These are phyloP conservation scores for Serinus canaria DNA, from an alignment of 2,113 vertebrate genomes.

Conservation along the genomic window DNA sequence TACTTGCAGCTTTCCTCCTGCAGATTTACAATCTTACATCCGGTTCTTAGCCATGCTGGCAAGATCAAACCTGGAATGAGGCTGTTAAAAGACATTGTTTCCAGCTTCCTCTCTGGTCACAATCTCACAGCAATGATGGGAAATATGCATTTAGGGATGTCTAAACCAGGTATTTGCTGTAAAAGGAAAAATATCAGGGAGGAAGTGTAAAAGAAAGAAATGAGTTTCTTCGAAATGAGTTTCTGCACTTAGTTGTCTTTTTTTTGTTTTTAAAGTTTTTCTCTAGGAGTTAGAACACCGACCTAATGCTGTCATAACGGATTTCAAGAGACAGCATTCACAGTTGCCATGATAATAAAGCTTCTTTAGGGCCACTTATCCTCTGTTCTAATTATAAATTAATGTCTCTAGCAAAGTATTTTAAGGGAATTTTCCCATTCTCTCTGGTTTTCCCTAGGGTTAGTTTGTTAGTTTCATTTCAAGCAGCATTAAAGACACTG, in stretches of 20 bases:
- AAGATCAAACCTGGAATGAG: background rate
- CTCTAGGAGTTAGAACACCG: background rate
- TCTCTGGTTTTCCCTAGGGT: background rate
- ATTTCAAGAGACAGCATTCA: background rate
- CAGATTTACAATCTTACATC: background rate
- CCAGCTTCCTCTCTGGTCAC: background rate
- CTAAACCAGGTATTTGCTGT: background rate
- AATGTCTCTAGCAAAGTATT: background rate
- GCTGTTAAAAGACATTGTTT: background rate
- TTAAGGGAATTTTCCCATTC: background rate
- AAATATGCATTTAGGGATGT: background rate
- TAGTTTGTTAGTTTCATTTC: background rate
- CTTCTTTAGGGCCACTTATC: background rate
- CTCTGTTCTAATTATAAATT: background rate
- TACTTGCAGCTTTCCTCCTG: background rate
- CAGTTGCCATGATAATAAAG: background rate
- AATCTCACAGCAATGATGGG: background rate
- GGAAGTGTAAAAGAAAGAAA: background rate
- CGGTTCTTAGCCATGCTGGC: background rate
- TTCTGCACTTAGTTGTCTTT: background rate
- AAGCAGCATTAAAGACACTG: background rate
- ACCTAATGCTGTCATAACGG: background rate
- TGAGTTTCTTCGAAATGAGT: rapidly evolving
- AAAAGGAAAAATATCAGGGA: background rate
- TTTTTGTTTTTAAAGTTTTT: background rate